Evolutionary conservation across 2,113 vertebrate genomes (phyloP).

Genomic region (Orthonyx spaldingii): DNA sequence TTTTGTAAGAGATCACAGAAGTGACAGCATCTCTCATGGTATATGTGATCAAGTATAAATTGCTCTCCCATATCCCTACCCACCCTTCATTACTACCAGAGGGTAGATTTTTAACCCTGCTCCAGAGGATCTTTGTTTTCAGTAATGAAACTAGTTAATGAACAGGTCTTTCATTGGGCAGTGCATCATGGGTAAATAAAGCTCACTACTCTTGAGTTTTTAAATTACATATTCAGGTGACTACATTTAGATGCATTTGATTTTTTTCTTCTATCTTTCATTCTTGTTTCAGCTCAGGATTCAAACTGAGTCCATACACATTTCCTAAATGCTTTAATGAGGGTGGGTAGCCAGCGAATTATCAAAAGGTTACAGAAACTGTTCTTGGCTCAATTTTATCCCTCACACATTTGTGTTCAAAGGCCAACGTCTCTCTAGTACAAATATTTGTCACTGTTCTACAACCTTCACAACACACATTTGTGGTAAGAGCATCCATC

Average conservation of each 20-base stretch:
- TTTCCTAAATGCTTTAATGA: neutral
- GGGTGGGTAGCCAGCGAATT: neutral
- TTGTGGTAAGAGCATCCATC: neutral
- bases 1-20: neutral
- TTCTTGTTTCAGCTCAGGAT: neutral
- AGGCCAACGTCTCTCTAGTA: neutral
- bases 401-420: neutral
- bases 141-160: neutral
- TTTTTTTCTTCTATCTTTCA: neutral
- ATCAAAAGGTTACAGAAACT: neutral
- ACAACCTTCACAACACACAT: neutral
- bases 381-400: neutral
- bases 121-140: neutral
- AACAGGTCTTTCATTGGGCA: neutral
- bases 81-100: neutral
- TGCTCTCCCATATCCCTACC: accelerated
- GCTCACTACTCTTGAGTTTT: neutral
- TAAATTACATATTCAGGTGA: neutral
- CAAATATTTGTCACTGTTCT: neutral
- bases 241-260: neutral
- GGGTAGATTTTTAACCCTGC: neutral
- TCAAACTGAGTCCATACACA: neutral
- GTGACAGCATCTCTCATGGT: neutral
- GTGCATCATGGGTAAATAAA: neutral
- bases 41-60: neutral